Evolutionary conservation across 1,140 invertebrate species (phyloP).

Genomic region (Euwallacea similis): DNA sequence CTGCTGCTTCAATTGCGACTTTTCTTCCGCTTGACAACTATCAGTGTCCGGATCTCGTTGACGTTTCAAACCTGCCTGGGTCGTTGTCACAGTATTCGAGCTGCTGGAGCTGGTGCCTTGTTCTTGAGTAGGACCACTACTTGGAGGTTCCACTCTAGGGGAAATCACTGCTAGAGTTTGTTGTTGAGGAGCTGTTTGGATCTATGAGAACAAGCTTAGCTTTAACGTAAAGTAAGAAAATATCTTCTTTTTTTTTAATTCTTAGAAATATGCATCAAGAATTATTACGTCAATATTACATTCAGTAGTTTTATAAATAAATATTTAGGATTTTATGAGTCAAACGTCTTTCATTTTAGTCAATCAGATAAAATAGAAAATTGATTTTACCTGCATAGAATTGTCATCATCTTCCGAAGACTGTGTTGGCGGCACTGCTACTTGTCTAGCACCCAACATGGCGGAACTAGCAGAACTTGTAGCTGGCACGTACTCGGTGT

Average conservation of each 20-base stretch:
- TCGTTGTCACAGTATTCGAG: conserved; percentile 61
- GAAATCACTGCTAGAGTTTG: conserved; percentile 74
- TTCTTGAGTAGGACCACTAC: conserved; percentile 47
- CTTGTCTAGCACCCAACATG: conserved; percentile 57
- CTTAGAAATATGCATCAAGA: not conserved
- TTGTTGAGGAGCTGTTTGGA: conserved; percentile 53
- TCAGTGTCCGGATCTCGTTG: conserved; percentile 61
- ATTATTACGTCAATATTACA: not conserved
- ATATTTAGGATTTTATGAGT: not conserved
- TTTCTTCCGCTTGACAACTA: conserved; percentile 57
- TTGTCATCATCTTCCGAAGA: conserved; percentile 51
- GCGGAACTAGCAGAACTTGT: conserved; percentile 62
- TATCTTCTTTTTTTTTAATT: not conserved
- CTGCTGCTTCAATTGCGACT: conserved; percentile 52
- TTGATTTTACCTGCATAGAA: conserved; percentile 43
- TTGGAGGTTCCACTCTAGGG: conserved; percentile 65
- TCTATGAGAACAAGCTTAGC: not conserved
- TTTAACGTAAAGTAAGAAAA: not conserved
- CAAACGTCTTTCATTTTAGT: not conserved
- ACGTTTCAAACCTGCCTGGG: conserved; percentile 62
- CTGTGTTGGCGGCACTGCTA: conserved; percentile 54
- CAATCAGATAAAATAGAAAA: not conserved
- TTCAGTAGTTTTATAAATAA: not conserved
- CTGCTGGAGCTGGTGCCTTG: conserved; percentile 48
- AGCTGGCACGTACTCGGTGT: conserved; percentile 71